Base-by-base conservation (phyloP, 2,797 vertebrate species). In the Philypnodon macrostomus region DNA sequence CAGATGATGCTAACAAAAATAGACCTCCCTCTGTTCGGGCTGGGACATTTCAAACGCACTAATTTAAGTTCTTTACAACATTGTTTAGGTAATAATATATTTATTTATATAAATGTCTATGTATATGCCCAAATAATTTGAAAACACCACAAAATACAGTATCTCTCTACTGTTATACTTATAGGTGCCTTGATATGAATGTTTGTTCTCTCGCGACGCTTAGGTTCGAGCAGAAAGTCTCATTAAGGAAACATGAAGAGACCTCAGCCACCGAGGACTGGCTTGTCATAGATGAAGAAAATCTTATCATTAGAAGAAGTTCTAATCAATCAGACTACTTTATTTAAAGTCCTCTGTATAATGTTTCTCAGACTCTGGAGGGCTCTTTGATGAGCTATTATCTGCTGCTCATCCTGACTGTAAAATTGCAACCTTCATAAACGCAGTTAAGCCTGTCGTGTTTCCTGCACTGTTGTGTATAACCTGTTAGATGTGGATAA, bases 361-460 rank as follows among this genome's bases (percentile, higher is more conserved):
- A 47, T 44, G 63, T 51, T 38, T 58, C 67, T 56, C 52, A 39
- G 53, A 53, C 52, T 66, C 60, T 23, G 54, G 56, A 76, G 67
- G 67, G 33, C 47, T 73, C 58, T 68, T 56, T 86, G 60, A 86
- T 84, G 67, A 85, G 65, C 71, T 67, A 78, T 85, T 81, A 83
- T 81, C 52, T 46, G 33, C 32, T 0, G 9, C 57, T 65, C 50
- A 57, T 61, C 50, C 53, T 59, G 44, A 39, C 33, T 65, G 59
- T 65, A 49, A 75, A 67, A 69, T 37, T 58, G 42, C 50, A 64
- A 57, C 44, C 64, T 46, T 68, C 53, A 44, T 53, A 15, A 67
- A 68, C 0, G 27, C 56, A 58, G 42, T 58, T 60, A 42, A 65
- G 65, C 33, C 13, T 32, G 21, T 63, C 42, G 24, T 30, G 54